phyloP scores from a whole-genome alignment of 2,888 invertebrate genomes.

The Hirudinaria manillensis region DNA sequence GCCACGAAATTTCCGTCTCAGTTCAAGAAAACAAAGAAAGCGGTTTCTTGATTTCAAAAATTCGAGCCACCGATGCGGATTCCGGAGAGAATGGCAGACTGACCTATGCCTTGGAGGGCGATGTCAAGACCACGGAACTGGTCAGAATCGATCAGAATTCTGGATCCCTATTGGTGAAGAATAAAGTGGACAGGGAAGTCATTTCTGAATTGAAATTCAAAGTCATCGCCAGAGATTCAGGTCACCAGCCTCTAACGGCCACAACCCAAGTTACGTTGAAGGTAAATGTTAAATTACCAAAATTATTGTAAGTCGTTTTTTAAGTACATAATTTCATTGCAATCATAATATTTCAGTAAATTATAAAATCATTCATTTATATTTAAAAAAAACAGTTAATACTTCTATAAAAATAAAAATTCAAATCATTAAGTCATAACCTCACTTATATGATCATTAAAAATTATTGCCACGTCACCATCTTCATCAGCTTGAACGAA shows the following conservation, averaged over 20 bases:
- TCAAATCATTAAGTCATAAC: background rate
- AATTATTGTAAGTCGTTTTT: too few species aligned
- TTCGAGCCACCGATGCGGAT: constrained; percentile 92
- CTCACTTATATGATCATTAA: background rate
- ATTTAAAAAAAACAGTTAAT: background rate
- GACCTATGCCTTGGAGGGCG: constrained; percentile 62
- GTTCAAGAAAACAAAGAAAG: constrained; percentile 64
- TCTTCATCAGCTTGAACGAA: too few species aligned
- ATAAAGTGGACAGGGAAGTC: constrained; percentile 12
- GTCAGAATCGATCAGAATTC: constrained; percentile 59
- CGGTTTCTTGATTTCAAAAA: constrained; percentile 87
- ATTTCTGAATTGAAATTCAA: constrained; percentile 6
- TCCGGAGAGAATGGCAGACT: constrained; percentile 86
- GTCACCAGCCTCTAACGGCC: background rate
- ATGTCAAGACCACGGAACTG: constrained; percentile 73
- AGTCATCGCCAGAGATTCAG: constrained; percentile 16
- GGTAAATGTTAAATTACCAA: background rate
- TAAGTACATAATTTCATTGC: too few species aligned
- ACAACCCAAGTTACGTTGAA: constrained; percentile 13
- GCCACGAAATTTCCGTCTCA: background rate
- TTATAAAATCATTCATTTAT: background rate
- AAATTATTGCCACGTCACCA: too few species aligned
- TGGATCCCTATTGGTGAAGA: constrained; percentile 3
- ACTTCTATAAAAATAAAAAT: background rate
- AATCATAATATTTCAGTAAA: too few species aligned